phyloP scores from a whole-genome alignment of 2,888 invertebrate species.

The Hemicrepidius hirtus region DNA sequence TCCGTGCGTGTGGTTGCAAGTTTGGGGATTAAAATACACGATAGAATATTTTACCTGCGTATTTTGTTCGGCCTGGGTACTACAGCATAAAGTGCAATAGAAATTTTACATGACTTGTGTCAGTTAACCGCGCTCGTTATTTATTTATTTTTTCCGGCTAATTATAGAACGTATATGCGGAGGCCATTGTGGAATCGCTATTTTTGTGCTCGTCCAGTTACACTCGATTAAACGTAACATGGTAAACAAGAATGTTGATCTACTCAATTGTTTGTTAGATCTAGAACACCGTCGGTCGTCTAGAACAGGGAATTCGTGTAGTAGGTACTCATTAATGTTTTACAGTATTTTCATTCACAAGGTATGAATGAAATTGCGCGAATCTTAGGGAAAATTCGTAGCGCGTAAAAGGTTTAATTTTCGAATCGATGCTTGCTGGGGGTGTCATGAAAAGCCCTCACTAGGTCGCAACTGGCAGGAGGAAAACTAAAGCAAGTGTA shows the following conservation, averaged over 20 bases:
- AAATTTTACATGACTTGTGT: neutral
- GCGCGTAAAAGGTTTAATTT: slow-evolving; percentile 31
- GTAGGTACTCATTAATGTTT: slow-evolving; percentile 33
- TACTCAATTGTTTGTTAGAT: slow-evolving; percentile 1
- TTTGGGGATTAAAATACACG: slow-evolving; percentile 6
- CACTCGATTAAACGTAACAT: slow-evolving; percentile 24
- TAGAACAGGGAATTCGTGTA: slow-evolving; percentile 10
- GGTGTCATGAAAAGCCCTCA: slow-evolving; percentile 41
- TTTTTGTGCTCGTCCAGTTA: slow-evolving; percentile 1
- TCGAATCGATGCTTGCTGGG: slow-evolving; percentile 41
- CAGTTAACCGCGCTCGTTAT: slow-evolving; percentile 6
- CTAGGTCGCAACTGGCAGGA: slow-evolving; percentile 46
- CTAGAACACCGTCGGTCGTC: neutral
- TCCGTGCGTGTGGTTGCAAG: slow-evolving; percentile 5
- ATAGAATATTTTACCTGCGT: slow-evolving; percentile 4
- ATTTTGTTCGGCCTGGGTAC: neutral
- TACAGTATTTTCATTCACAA: slow-evolving; percentile 28
- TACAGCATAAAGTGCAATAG: neutral
- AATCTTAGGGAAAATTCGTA: slow-evolving; percentile 34
- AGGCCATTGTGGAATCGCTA: slow-evolving; percentile 25
- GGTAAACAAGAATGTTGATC: slow-evolving; percentile 6
- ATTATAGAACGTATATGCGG: slow-evolving; percentile 16
- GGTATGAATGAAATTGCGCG: slow-evolving; percentile 38
- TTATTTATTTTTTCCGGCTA: slow-evolving; percentile 24
- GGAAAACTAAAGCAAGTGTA: slow-evolving; percentile 51